Evolutionary conservation across 2,797 vertebrate species (phyloP).

Genomic region (Rhinella marina): DNA sequence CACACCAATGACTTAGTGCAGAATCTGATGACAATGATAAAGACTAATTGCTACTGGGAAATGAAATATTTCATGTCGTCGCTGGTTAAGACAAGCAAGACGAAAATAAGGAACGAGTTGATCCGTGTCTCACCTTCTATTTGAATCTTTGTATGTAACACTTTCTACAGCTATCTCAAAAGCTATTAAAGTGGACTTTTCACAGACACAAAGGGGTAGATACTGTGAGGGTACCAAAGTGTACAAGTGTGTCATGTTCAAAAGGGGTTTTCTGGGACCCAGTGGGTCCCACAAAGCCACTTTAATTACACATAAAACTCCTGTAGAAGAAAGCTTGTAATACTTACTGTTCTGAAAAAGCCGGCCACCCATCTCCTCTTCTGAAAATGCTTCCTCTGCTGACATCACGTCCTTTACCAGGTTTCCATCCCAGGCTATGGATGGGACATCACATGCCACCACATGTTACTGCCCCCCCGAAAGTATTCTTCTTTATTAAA

Average conservation of each 20-base stretch:
- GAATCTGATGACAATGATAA: constrained; percentile 59
- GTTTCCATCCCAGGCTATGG: too few species aligned
- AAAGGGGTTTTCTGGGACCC: too few species aligned
- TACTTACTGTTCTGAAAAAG: too few species aligned
- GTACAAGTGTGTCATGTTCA: background rate
- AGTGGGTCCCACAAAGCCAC: too few species aligned
- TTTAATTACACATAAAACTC: too few species aligned
- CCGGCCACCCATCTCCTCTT: too few species aligned
- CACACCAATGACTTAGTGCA: constrained; percentile 18
- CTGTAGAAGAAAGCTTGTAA: too few species aligned
- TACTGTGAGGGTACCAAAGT: background rate
- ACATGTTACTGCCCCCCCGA: too few species aligned
- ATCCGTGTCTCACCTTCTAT: constrained; percentile 56
- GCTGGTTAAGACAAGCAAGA: constrained; percentile 57
- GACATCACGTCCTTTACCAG: too few species aligned
- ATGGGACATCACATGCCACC: too few species aligned
- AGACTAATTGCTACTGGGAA: constrained; percentile 60
- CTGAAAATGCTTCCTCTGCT: too few species aligned
- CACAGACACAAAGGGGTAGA: background rate
- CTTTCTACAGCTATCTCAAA: background rate
- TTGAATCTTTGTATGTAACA: constrained; percentile 34
- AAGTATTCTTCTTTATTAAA: too few species aligned
- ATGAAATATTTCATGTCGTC: constrained; percentile 61
- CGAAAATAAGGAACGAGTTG: constrained; percentile 50
- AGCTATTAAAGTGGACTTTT: background rate